Percentiles rank a stretch among this genome's conserved stretches.
Conservation (phyloP, 2,888 invertebrate species). For the Alviniconcha strummeri region DNA sequence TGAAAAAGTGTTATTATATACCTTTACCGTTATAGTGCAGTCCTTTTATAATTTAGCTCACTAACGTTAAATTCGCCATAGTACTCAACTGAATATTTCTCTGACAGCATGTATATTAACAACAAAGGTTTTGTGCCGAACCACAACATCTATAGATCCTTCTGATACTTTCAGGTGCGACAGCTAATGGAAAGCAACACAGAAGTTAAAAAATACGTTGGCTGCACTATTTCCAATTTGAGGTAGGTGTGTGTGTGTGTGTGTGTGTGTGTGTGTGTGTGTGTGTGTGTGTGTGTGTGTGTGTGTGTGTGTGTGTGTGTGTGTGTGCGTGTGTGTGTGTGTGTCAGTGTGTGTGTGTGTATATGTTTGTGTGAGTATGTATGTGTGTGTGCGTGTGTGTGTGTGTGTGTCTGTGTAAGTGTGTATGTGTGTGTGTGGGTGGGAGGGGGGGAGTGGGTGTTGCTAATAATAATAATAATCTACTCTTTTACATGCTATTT, state of each 20-base stretch:
- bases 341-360: neutral
- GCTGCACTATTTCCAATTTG: neutral
- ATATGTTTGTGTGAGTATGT: neutral
- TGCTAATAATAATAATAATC: neutral
- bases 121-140: neutral
- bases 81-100: neutral
- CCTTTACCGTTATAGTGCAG: no score
- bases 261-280: constrained; percentile 20
- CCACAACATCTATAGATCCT: neutral
- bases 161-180: neutral
- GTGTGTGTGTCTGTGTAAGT: neutral
- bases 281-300: constrained; percentile 24
- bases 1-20: no score
- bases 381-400: neutral
- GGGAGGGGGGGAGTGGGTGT: neutral
- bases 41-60: no score
- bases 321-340: neutral
- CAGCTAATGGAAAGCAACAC: neutral
- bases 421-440: neutral
- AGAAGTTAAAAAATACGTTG: neutral
- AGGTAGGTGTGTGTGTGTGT: neutral
- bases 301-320: neutral
- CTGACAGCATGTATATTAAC: neutral
- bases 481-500: no score
- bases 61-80: no score